Percentiles rank a stretch among this genome's conserved stretches.
Conservation (phyloP, 2,113 vertebrate species). For the Microtus richardsoni region DNA sequence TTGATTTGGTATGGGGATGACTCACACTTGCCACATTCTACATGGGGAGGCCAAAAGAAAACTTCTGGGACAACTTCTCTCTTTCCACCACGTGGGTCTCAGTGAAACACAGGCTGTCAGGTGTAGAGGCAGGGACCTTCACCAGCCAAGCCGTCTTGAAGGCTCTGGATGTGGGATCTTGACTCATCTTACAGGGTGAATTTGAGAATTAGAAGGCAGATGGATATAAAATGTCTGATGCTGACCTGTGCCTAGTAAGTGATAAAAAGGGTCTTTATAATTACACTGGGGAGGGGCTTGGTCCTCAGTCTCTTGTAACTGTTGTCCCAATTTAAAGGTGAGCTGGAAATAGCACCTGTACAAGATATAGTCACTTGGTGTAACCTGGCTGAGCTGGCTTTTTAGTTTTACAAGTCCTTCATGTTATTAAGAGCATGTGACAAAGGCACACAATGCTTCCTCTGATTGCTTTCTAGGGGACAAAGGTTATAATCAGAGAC, state of each 20-base stretch:
- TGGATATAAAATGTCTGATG: not conserved
- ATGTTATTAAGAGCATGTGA: not conserved
- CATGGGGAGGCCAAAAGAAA: not conserved
- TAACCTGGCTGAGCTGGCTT: not conserved
- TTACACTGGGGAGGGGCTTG: not conserved
- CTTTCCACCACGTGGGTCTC: not conserved
- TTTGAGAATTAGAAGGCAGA: not conserved
- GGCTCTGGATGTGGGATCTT: not conserved
- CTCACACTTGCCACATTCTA: rapidly evolving
- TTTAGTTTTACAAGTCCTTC: not conserved
- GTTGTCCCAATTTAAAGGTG: not conserved
- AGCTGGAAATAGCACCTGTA: not conserved
- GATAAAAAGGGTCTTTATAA: not conserved
- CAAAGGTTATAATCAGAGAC: not conserved
- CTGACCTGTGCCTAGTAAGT: not conserved
- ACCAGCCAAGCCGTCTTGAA: not conserved
- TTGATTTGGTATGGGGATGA: not conserved
- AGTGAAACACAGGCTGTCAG: not conserved
- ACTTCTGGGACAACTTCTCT: not conserved
- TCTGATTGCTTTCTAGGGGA: not conserved
- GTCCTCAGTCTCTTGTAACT: not conserved
- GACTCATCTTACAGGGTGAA: not conserved
- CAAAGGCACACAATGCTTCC: not conserved
- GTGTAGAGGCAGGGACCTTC: not conserved
- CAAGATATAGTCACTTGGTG: not conserved